Percentiles rank a stretch among this genome's conserved stretches.
These are phyloP conservation scores for Rugalucina vietnamica DNA, from an alignment of 2,888 invertebrate species.

Conservation along the genomic window DNA sequence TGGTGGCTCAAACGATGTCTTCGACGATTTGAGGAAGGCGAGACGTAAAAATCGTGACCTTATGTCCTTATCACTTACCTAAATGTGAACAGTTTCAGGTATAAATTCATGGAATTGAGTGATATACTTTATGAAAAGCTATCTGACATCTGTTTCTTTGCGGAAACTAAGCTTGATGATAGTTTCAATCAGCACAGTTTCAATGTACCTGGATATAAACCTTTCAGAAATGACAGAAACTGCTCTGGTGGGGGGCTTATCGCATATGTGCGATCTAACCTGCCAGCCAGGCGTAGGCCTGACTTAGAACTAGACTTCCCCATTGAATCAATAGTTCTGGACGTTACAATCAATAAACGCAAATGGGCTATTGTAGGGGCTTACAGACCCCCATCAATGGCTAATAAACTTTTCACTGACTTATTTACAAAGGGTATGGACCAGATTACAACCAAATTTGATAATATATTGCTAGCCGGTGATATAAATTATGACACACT, in stretches of 20 bases:
- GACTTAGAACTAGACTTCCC: neutral
- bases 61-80: neutral
- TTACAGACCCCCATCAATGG: neutral
- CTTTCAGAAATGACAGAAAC: conserved; percentile 13
- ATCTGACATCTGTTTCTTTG: neutral
- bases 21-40: neutral
- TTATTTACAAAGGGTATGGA: neutral
- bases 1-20: neutral
- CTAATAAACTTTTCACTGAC: neutral
- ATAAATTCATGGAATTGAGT: neutral
- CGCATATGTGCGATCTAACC: conserved; percentile 15
- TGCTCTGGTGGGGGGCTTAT: conserved; percentile 17
- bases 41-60: neutral
- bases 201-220: neutral
- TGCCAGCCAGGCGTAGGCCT: neutral
- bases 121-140: conserved; percentile 4
- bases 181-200: neutral
- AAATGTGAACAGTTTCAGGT: conserved; percentile 11
- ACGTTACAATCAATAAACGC: neutral
- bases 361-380: too few species aligned
- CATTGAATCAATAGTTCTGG: conserved; percentile 6
- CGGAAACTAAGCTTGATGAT: conserved; percentile 19
- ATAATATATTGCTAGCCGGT: conserved; percentile 13
- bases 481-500: conserved; percentile 14
- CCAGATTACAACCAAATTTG: neutral